A percentile compares a stretch with the other conserved stretches of the same genome.
phyloP scores from a whole-genome alignment of 2,888 invertebrate species.

The Eudasyphora cyanicolor region DNA sequence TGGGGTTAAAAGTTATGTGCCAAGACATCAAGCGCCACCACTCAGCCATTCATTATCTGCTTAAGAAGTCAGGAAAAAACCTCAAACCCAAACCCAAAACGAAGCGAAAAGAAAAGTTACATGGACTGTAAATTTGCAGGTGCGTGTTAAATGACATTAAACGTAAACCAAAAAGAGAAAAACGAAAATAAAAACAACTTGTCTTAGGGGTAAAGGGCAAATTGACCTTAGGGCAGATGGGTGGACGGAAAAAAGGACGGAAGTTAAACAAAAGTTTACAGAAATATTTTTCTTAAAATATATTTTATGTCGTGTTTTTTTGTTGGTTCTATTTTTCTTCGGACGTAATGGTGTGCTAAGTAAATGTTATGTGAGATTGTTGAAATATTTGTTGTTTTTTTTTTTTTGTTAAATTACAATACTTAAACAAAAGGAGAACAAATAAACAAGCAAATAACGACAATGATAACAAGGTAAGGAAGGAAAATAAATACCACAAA shows the following conservation, averaged over 20 bases:
- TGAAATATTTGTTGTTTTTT: too few species aligned
- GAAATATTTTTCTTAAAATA: not conserved
- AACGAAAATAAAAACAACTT: not conserved
- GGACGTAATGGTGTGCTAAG: slow-evolving; percentile 23
- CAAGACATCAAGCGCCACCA: slow-evolving; percentile 13
- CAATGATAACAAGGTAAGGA: not conserved
- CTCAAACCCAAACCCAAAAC: not conserved
- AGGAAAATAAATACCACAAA: not conserved
- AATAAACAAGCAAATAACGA: not conserved
- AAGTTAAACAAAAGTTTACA: not conserved
- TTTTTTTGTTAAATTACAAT: slow-evolving; percentile 40
- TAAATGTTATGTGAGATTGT: slow-evolving; percentile 42
- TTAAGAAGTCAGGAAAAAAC: slow-evolving; percentile 29
- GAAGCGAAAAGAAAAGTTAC: slow-evolving; percentile 1
- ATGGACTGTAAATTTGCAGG: slow-evolving; percentile 35
- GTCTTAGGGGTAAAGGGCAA: not conserved
- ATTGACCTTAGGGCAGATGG: not conserved
- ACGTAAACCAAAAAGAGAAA: slow-evolving; percentile 28
- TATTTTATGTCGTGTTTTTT: not conserved
- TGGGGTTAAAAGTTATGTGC: slow-evolving; percentile 39
- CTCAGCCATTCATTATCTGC: slow-evolving; percentile 30
- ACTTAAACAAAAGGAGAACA: not conserved
- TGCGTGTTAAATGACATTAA: slow-evolving; percentile 60
- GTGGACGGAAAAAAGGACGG: not conserved
- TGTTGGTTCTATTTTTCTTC: slow-evolving; percentile 19